Conservation (phyloP, 1,140 invertebrate species). For the Psilanteris sp. region DNA sequence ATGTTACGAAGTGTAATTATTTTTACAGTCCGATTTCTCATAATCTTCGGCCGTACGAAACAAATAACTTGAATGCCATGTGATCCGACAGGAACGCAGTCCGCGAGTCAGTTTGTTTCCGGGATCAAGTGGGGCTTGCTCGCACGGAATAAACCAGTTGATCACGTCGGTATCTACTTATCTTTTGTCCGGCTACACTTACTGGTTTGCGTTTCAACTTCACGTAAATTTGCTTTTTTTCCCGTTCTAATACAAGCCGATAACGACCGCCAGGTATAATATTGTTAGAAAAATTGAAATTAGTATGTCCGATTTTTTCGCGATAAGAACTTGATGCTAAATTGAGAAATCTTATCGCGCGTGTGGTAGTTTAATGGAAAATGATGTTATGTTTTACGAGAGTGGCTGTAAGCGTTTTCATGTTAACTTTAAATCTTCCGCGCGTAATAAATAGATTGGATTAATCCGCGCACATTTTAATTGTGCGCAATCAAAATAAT, state of each 20-base stretch:
- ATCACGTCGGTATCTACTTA: constrained; percentile 66
- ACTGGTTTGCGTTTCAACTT: constrained; percentile 52
- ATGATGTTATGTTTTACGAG: constrained; percentile 5
- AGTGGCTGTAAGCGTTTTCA: no score
- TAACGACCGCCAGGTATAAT: constrained; percentile 8
- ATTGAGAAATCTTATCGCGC: constrained; percentile 22
- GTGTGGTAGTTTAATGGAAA: not conserved
- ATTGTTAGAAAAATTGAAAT: constrained; percentile 35
- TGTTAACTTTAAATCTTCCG: no score
- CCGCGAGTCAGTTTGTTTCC: constrained; percentile 44
- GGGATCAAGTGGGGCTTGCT: constrained; percentile 46
- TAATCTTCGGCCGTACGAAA: constrained; percentile 45
- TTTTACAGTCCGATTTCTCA: constrained; percentile 41
- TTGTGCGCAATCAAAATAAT: no score
- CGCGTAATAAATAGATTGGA: no score
- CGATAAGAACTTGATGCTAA: constrained; percentile 17
- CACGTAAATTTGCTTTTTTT: constrained; percentile 50
- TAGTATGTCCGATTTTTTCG: constrained; percentile 29
- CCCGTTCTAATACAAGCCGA: constrained; percentile 1
- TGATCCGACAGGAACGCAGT: constrained; percentile 38
- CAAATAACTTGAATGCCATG: constrained; percentile 38
- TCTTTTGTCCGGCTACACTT: constrained; percentile 52
- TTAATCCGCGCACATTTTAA: no score
- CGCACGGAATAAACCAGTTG: constrained; percentile 64
- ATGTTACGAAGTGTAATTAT: constrained; percentile 18